phyloP scores from a whole-genome alignment of 2,113 vertebrate genomes.

The Pyrgilauda ruficollis region DNA sequence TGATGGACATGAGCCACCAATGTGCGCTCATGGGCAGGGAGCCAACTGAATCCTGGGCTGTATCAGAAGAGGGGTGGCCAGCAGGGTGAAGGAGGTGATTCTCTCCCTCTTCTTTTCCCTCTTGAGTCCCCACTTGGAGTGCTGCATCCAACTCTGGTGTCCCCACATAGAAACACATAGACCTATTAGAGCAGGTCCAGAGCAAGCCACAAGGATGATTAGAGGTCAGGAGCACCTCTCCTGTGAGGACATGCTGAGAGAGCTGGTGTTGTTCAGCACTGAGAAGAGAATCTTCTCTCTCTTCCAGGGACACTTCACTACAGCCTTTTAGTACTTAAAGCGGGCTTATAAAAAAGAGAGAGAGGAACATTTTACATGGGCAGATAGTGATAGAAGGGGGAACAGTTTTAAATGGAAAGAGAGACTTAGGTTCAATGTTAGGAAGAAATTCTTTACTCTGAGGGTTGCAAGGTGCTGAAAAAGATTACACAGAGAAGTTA shows the following conservation, averaged over 20 bases:
- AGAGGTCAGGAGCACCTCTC: not conserved
- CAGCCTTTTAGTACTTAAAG: not conserved
- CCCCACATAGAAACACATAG: not conserved
- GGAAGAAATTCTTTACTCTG: not conserved
- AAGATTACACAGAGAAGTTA: not conserved
- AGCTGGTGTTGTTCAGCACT: not conserved
- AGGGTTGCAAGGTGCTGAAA: not conserved
- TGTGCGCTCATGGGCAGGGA: not conserved
- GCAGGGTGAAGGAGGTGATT: not conserved
- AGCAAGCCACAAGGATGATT: not conserved
- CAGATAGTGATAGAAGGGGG: no score
- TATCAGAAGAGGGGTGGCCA: not conserved
- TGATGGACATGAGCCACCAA: not conserved
- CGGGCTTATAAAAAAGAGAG: not conserved
- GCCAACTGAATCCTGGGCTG: not conserved
- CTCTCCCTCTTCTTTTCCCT: not conserved
- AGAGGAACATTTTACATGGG: not conserved
- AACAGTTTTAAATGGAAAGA: not conserved
- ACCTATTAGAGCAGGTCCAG: not conserved
- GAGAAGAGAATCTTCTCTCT: not conserved
- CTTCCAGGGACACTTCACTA: not conserved
- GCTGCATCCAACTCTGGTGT: not conserved
- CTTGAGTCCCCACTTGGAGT: not conserved
- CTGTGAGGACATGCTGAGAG: not conserved
- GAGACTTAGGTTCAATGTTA: not conserved